Evolutionary conservation across 2,888 invertebrate species (phyloP).

Genomic region (Cepaea hortensis): DNA sequence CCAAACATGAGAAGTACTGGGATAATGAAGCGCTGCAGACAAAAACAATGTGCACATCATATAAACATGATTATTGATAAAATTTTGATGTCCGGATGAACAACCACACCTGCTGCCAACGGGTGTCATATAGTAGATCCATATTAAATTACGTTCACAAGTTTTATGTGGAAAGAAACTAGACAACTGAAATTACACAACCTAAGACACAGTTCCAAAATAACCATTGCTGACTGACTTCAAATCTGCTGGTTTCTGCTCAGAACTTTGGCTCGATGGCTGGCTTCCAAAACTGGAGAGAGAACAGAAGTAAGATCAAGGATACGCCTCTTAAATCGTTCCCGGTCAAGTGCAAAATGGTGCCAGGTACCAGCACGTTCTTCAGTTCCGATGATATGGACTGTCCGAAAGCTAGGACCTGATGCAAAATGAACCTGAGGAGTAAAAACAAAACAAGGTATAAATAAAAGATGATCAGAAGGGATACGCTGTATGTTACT

Average conservation of each 20-base stretch:
- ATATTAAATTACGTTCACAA: too few species aligned
- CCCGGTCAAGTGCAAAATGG: constrained; percentile 33
- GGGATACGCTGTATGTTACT: not conserved
- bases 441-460: not conserved
- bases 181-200: too few species aligned
- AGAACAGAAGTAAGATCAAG: constrained; percentile 9
- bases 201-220: too few species aligned
- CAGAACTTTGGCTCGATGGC: constrained; percentile 20
- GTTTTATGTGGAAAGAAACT: too few species aligned
- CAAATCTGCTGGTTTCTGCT: not conserved
- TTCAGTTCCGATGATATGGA: constrained; percentile 34
- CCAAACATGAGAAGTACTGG: too few species aligned
- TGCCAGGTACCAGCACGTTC: constrained; percentile 41
- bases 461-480: not conserved
- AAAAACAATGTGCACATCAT: too few species aligned
- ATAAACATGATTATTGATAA: too few species aligned
- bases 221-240: too few species aligned
- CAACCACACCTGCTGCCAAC: too few species aligned
- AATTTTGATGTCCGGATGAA: too few species aligned
- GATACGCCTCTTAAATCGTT: constrained; percentile 41
- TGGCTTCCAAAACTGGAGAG: constrained; percentile 23
- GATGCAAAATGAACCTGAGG: constrained; percentile 39
- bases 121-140: too few species aligned
- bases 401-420: constrained; percentile 22
- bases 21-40: too few species aligned